Conservation (phyloP, 1,140 invertebrate species). For the Drosophila triauraria region DNA sequence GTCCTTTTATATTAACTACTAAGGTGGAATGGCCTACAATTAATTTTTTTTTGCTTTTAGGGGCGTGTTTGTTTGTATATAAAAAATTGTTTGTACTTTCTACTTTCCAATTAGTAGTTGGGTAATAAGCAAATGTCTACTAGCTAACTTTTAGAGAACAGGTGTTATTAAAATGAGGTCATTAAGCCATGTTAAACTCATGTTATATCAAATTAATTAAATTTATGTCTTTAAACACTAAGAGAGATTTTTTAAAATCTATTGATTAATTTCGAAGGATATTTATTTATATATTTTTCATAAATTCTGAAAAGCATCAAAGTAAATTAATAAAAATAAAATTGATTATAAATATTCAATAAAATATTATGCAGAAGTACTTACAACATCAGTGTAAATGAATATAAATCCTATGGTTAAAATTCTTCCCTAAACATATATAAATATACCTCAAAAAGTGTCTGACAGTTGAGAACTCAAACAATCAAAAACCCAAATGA, state of each 20-base stretch:
- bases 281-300: no score
- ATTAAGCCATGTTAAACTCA: neutral
- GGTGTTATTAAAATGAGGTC: neutral
- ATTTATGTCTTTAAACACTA: neutral
- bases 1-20: conserved; percentile 24
- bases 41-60: conserved; percentile 3
- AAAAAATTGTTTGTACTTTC: conserved; percentile 8
- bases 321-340: no score
- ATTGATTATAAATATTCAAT: no score
- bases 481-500: neutral
- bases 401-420: no score
- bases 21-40: conserved; percentile 6
- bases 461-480: neutral
- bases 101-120: conserved; percentile 10
- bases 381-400: no score
- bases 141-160: neutral
- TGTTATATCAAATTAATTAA: neutral
- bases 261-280: no score
- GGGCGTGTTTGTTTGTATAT: conserved; percentile 6
- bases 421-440: neutral
- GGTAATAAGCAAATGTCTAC: neutral
- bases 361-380: no score
- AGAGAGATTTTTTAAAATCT: no score
- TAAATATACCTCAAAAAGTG: neutral
- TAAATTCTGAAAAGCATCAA: no score